These are phyloP conservation scores for Oithona nana DNA, from an alignment of 2,888 invertebrate genomes.

Conservation along the genomic window DNA sequence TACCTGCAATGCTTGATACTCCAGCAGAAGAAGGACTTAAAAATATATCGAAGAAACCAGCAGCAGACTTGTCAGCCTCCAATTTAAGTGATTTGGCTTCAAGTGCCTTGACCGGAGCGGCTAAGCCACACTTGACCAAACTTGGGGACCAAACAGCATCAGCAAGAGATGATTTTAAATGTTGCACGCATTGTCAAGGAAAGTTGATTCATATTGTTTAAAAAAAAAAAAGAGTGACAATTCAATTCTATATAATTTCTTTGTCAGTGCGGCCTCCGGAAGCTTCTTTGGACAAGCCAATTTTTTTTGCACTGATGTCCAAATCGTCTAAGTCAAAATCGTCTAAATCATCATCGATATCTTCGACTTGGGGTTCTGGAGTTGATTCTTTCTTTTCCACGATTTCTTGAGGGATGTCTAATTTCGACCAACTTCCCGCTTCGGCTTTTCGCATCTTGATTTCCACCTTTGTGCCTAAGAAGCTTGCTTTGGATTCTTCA, in stretches of 20 bases:
- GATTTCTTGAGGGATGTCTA: slow-evolving; percentile 38
- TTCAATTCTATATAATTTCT: slow-evolving; percentile 4
- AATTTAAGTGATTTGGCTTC: background rate
- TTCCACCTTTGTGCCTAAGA: slow-evolving; percentile 78
- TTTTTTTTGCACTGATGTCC: background rate
- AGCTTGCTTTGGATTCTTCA: slow-evolving; percentile 45
- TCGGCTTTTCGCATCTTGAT: slow-evolving; percentile 72
- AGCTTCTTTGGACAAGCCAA: slow-evolving; percentile 3
- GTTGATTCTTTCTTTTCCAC: background rate
- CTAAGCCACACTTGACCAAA: background rate
- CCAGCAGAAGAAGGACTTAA: slow-evolving; percentile 5
- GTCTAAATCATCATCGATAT: background rate
- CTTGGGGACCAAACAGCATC: background rate
- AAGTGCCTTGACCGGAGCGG: background rate
- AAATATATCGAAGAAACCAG: background rate
- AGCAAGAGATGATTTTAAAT: background rate
- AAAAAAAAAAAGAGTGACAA: background rate
- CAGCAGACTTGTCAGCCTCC: background rate
- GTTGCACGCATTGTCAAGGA: slow-evolving; percentile 16
- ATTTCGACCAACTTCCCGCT: slow-evolving; percentile 55
- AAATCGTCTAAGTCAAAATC: slow-evolving; percentile 14
- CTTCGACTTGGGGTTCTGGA: background rate
- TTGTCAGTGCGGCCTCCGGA: slow-evolving; percentile 1
- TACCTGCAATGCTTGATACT: background rate
- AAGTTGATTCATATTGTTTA: slow-evolving; percentile 3